A percentile compares a stretch with the other conserved stretches of the same genome.
Conservation (phyloP, 2,888 invertebrate genomes). For the Caenorhabditis wallacei region DNA sequence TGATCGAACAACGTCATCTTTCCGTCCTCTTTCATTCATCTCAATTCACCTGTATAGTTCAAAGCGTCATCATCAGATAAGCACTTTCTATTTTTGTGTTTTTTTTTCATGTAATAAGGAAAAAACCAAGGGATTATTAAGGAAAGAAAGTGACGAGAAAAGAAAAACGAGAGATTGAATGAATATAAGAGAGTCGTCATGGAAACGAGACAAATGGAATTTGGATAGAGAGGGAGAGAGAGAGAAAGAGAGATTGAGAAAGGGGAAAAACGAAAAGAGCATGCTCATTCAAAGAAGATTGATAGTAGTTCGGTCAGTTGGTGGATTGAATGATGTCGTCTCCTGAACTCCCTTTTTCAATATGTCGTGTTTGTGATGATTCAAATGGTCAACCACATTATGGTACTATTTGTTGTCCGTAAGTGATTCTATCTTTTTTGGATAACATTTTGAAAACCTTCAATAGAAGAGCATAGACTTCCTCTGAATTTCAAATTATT, state of each 20-base stretch:
- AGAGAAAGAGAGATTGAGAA: not conserved
- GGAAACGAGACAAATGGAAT: constrained; percentile 47
- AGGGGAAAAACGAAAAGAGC: constrained; percentile 14
- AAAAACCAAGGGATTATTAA: not conserved
- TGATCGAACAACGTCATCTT: constrained; percentile 53
- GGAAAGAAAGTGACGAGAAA: constrained; percentile 10
- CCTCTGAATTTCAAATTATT: too few species aligned
- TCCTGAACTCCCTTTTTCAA: constrained; percentile 18
- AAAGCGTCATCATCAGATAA: constrained; percentile 22
- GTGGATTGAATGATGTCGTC: constrained; percentile 21
- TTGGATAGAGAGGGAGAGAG: not conserved
- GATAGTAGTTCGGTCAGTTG: constrained; percentile 1
- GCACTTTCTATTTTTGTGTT: constrained; percentile 31
- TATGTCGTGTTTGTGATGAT: constrained; percentile 69
- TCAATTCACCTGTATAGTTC: constrained; percentile 18
- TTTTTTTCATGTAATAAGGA: constrained; percentile 10
- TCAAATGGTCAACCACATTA: constrained; percentile 67
- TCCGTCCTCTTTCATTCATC: constrained; percentile 2
- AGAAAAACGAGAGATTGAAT: constrained; percentile 22
- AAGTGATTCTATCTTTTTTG: constrained; percentile 35
- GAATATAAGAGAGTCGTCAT: constrained; percentile 27
- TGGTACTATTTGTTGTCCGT: constrained; percentile 71
- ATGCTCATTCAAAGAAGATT: constrained; percentile 26
- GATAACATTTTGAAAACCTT: not conserved
- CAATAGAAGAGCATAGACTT: not conserved